Evolutionary conservation across 2,888 invertebrate genomes (phyloP), one percentile per base, ranked within the genome.

Genomic region (Drosophila anomalata): DNA sequence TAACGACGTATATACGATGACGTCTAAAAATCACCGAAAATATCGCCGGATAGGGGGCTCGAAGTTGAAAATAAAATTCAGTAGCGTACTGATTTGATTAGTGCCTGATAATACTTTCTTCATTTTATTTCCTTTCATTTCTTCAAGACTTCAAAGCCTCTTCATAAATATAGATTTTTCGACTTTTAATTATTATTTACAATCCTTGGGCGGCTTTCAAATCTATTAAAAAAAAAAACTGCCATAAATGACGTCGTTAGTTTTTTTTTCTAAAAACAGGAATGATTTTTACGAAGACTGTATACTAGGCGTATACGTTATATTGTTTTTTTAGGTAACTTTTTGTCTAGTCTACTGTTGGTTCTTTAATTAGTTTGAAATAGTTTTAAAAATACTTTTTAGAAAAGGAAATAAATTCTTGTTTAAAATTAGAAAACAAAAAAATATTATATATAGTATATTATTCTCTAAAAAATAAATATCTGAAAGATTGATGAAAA

Each of bases 41-140:
- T 20, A 39, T 14, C 20, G 14, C 29, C 46, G 29, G 20, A 22
- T 47, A 14, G 55, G 31, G 36, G 46, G 39, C 39, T 39, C 42
- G 31, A 58, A 58, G 42, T 44, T 24, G n/a, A 46, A 66, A 67
- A 63, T 53, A 67, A 63, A 53, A 46, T 17, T 39, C 44, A 63
- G 44, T 22, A 36, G 67, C 67, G 29, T 46, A 17, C 36, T 63
- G 67, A 47, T 54, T 53, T 52, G 36, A 67, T 31, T 67, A n/a
- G 31, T 20, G 17, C 36, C n/a, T 24, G 51, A 65, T 68, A 63
- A 63, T 29, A 44, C 44, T 52, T 29, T 22, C 44, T 29, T 14
- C 12, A 0, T 6, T 7, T n/a, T 9, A 26, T 11, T 29, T 4
- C 3, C 9, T 42, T 20, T 20, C 3, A 8, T 42, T 7, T n/a